These are phyloP conservation scores for Willisornis vidua DNA, from an alignment of 2,113 vertebrate genomes.

Conservation along the genomic window DNA sequence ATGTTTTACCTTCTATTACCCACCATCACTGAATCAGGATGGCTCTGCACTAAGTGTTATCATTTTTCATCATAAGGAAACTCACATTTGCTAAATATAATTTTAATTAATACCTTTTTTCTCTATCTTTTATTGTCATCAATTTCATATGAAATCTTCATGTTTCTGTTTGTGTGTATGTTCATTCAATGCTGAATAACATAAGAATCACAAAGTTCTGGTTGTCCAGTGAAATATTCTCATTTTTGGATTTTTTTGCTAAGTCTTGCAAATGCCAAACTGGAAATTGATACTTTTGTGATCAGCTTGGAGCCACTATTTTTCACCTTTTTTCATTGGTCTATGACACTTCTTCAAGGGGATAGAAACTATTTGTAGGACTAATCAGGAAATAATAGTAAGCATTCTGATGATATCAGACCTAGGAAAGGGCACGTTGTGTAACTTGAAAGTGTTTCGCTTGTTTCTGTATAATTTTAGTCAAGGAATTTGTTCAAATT, in stretches of 20 bases:
- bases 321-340: not conserved
- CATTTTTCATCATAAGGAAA: not conserved
- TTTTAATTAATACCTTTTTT: not conserved
- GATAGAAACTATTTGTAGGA: not conserved
- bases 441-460: not conserved
- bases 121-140: not conserved
- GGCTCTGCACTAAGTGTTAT: fast-evolving
- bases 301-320: not conserved
- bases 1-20: not conserved
- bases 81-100: not conserved
- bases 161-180: not conserved
- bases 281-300: not conserved
- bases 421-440: not conserved
- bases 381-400: not conserved
- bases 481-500: not conserved
- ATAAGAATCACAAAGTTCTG: not conserved
- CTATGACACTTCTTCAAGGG: not conserved
- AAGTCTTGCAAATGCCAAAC: not conserved
- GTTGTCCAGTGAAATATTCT: not conserved
- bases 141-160: not conserved
- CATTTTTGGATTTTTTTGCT: not conserved
- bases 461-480: not conserved
- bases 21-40: not conserved
- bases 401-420: not conserved
- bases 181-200: not conserved